Percentiles rank a stretch among this genome's conserved stretches.
phyloP scores from a whole-genome alignment of 2,113 vertebrate species.

The Puma concolor region DNA sequence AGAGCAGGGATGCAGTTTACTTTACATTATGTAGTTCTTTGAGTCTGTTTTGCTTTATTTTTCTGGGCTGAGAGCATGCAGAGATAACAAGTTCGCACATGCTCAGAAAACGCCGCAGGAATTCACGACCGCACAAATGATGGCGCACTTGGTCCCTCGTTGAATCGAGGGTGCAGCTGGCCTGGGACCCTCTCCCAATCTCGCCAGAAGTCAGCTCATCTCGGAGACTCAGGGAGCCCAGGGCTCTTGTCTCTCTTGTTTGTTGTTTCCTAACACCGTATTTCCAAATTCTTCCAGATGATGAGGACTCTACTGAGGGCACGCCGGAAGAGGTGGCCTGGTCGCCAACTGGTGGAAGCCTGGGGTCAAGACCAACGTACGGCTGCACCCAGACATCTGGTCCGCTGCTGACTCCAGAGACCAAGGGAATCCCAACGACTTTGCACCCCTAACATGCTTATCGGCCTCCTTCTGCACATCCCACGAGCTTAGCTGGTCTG shows the following conservation, averaged over 20 bases:
- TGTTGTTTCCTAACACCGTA: not conserved
- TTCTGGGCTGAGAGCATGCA: not conserved
- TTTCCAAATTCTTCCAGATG: not conserved
- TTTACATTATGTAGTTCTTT: not conserved
- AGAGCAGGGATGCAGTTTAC: not conserved
- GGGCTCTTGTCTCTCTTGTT: too few relatives aligned
- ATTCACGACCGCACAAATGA: too few relatives aligned
- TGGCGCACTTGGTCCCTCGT: accelerated
- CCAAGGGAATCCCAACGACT: not conserved
- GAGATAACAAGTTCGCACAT: accelerated
- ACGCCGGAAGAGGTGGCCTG: not conserved
- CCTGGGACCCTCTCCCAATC: not conserved
- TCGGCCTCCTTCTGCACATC: not conserved
- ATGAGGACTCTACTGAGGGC: not conserved
- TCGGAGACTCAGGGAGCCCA: too few relatives aligned
- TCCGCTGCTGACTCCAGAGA: not conserved
- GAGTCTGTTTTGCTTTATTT: not conserved
- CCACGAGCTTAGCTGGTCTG: not conserved
- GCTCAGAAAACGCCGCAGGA: not conserved
- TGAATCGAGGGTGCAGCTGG: not conserved
- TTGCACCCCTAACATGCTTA: not conserved
- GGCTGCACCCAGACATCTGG: accelerated
- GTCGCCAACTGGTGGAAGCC: not conserved
- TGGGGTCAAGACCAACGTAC: not conserved
- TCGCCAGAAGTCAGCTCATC: too few relatives aligned